Percentiles rank a stretch among this genome's conserved stretches.
Evolutionary conservation across 2,797 vertebrate species (phyloP).

Genomic region (Huso huso): DNA sequence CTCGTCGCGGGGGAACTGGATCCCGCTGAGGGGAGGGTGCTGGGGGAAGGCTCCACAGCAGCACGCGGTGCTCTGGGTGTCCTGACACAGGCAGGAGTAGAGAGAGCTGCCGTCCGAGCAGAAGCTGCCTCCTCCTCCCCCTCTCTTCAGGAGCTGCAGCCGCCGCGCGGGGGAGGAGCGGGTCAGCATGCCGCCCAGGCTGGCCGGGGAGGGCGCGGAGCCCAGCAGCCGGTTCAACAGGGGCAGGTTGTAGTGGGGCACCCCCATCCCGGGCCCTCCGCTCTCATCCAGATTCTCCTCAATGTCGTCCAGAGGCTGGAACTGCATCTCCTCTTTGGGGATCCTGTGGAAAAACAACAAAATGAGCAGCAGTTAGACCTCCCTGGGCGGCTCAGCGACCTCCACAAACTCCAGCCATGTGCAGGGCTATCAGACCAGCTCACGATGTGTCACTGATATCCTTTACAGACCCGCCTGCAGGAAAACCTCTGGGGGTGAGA

Average conservation of each 20-base stretch:
- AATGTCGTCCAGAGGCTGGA: slow-evolving; percentile 68
- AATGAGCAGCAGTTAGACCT: too few relatives aligned
- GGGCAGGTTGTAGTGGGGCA: slow-evolving; percentile 50
- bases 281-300: slow-evolving; percentile 64
- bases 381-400: too few relatives aligned
- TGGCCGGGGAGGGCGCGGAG: slow-evolving; percentile 45
- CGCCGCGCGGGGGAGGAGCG: slow-evolving; percentile 58
- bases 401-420: too few relatives aligned
- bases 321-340: slow-evolving; percentile 85
- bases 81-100: slow-evolving; percentile 60
- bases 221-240: slow-evolving; percentile 60
- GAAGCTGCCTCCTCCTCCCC: slow-evolving; percentile 32
- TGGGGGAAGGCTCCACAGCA: slow-evolving; percentile 45
- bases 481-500: too few relatives aligned
- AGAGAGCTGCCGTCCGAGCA: slow-evolving; percentile 55
- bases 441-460: too few relatives aligned
- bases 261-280: not conserved
- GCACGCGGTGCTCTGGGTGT: slow-evolving; percentile 56
- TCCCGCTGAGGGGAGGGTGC: slow-evolving; percentile 34
- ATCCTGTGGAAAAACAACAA: slow-evolving; percentile 48
- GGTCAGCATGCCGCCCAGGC: slow-evolving; percentile 52
- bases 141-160: slow-evolving; percentile 47
- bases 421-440: too few relatives aligned
- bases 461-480: too few relatives aligned
- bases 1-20: slow-evolving; percentile 34